Evolutionary conservation across 2,113 vertebrate genomes (phyloP).

Genomic region (Hippopotamus amphibius): DNA sequence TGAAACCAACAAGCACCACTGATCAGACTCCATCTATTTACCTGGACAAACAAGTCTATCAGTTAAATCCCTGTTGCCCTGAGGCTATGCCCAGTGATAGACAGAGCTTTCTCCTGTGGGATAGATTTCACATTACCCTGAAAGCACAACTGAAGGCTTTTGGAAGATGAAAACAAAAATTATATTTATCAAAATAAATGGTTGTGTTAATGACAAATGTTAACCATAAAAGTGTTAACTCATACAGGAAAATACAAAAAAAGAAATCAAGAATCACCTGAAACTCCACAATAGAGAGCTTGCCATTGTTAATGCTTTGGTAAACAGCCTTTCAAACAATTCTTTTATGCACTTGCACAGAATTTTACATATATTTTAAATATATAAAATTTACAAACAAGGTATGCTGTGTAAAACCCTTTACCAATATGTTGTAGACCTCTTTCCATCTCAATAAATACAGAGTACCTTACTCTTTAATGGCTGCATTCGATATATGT

Average conservation of each 20-base stretch:
- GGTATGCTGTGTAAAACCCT: neutral
- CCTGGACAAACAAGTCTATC: neutral
- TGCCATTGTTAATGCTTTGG: neutral
- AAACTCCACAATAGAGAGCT: neutral
- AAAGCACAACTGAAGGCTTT: neutral
- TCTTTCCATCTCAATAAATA: neutral
- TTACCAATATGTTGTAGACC: neutral
- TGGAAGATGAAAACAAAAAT: neutral
- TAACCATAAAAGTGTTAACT: neutral
- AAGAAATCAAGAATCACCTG: neutral
- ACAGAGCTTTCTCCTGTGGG: neutral
- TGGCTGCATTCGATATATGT: neutral
- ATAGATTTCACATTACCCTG: neutral
- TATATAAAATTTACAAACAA: neutral
- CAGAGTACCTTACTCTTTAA: accelerated
- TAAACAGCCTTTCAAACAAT: neutral
- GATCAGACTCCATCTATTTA: neutral
- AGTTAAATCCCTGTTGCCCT: neutral
- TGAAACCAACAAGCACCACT: neutral
- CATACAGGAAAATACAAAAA: neutral
- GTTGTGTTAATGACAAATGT: neutral
- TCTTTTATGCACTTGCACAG: neutral
- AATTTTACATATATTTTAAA: neutral
- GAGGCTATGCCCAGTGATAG: neutral
- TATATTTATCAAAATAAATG: neutral